These are phyloP conservation scores for Phalacrocorax carbo DNA, from an alignment of 2,113 vertebrate species.

Conservation along the genomic window DNA sequence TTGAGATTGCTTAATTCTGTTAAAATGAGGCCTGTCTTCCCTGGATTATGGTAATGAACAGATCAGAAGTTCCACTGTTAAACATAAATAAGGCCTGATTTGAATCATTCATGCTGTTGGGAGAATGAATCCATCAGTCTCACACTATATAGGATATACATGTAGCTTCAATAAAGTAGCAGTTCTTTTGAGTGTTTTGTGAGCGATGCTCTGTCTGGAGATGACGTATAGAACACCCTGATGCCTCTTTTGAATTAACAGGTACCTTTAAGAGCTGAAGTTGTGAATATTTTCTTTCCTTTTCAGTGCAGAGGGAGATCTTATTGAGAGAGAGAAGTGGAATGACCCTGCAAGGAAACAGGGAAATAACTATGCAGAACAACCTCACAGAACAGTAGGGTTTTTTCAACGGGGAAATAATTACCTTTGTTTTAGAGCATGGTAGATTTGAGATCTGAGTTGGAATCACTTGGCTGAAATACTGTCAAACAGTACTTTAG, in stretches of 20 bases:
- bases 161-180: background rate
- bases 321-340: background rate
- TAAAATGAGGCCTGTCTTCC: background rate
- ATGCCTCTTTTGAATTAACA: background rate
- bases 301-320: background rate
- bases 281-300: background rate
- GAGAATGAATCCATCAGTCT: background rate
- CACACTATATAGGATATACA: background rate
- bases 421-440: background rate
- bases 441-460: background rate
- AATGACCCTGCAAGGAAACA: background rate
- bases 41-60: slow-evolving; percentile 19
- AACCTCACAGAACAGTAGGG: background rate
- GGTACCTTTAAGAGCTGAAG: background rate
- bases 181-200: background rate
- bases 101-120: background rate
- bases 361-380: background rate
- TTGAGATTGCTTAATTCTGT: slow-evolving; percentile 19
- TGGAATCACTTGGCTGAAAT: background rate
- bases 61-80: background rate
- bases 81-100: background rate
- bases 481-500: background rate
- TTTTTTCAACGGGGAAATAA: background rate
- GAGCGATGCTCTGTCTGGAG: background rate
- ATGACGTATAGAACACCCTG: background rate